Evolutionary conservation across 2,888 invertebrate genomes (phyloP), one percentile per base, ranked within the genome.

Genomic region (Serripes groenlandicus): DNA sequence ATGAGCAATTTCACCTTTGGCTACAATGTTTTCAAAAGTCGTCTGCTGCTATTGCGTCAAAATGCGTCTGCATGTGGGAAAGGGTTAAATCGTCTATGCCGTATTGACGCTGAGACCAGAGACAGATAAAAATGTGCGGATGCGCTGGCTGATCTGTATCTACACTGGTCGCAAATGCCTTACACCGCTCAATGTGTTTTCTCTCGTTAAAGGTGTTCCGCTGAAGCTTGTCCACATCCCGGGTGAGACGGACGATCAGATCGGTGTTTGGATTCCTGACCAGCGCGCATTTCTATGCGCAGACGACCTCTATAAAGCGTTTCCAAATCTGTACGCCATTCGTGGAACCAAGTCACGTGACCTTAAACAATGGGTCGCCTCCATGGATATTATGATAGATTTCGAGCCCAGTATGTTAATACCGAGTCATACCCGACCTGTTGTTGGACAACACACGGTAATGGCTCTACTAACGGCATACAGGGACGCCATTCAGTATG

Each of bases 301-400:
- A 1, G 93, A 93, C 78, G 90, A 93, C 70, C 66, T 92, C 3
- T 93, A 93, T 84, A 78, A 82, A 77, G 90, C 92, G 2, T 93
- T 93, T 77, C 93, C 93, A 0, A 93, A 93, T 78, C 82, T 93
- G 9, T 93, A 93, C 86, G 91, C 93, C 49, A 93, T 93, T 56
- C 81, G 93, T 7, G 93, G 93, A 32, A 92, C 90, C 0, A 86
- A 87, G 1, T 78, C 89, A 1, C 78, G 93, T 3, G 88, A 91
- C 72, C 78, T 88, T 0, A 76, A 88, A 56, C 81, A 88, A 52
- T 93, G 93, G 93, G 83, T 87, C 1, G 56, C 77, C 15, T 93
- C 93, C 4, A 56, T 93, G 34, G 92, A 93, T 49, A 87, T 70
- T n/a, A 92, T 93, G 73, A 78, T 92, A 15, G 83, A 87, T 18